Conservation (phyloP, 2,797 vertebrate species). For the Echeneis naucrates region DNA sequence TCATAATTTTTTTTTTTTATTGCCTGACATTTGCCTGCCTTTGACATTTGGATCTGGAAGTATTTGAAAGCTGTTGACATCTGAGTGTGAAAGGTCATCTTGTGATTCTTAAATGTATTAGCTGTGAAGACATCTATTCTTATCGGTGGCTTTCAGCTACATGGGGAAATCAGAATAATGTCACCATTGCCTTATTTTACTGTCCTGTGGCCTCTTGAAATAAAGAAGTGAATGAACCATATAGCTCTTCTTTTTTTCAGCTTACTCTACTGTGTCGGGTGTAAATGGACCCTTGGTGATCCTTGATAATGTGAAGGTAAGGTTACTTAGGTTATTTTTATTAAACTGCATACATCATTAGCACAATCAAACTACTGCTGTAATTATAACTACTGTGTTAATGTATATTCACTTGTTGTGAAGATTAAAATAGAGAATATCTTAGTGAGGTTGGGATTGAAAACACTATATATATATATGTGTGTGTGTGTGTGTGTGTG, state of each 20-base stretch:
- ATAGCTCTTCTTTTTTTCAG: conserved; percentile 67
- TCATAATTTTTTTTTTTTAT: conserved; percentile 67
- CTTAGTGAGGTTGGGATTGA: not conserved
- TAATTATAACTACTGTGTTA: not conserved
- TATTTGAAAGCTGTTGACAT: conserved; percentile 71
- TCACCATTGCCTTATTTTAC: conserved; percentile 6
- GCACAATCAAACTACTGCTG: too few relatives aligned
- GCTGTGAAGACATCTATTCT: conserved; percentile 32
- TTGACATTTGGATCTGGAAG: conserved; percentile 77
- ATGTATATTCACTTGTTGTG: not conserved
- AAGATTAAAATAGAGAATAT: not conserved
- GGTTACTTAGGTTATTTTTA: conserved; percentile 4
- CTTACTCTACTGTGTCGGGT: conserved; percentile 88
- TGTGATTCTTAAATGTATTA: conserved; percentile 63
- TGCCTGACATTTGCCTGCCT: conserved; percentile 70
- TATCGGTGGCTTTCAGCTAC: conserved; percentile 57
- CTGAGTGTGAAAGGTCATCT: conserved; percentile 74
- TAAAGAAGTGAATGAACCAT: conserved; percentile 26
- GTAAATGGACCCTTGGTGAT: conserved; percentile 89
- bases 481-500: not conserved
- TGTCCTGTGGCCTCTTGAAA: conserved; percentile 28
- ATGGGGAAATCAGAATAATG: conserved; percentile 7
- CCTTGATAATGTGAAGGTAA: conserved; percentile 88
- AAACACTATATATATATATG: too few relatives aligned
- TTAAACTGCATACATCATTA: not conserved